phyloP scores from a whole-genome alignment of 23 tunicate species.

The Trididemnum miniatum region DNA sequence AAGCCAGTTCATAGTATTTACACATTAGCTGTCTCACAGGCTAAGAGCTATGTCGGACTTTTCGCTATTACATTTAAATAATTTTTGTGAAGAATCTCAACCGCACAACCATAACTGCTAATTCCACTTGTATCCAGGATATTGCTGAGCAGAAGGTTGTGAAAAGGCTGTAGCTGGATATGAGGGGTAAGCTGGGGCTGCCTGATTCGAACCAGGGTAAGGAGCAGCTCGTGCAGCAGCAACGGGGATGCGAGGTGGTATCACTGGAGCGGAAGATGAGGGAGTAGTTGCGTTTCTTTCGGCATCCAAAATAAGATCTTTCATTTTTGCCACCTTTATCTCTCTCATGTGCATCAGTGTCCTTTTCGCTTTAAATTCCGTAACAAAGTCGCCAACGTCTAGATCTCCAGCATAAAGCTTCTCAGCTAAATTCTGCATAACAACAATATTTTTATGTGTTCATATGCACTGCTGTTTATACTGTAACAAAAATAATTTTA shows the following conservation, averaged over 20 bases:
- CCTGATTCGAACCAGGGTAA: constrained; percentile 12
- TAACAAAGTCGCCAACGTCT: constrained; percentile 43
- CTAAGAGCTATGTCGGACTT: too few relatives aligned
- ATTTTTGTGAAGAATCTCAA: too few relatives aligned
- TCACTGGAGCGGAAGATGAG: constrained; percentile 16
- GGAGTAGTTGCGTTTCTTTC: constrained; percentile 35
- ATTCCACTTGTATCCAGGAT: too few relatives aligned
- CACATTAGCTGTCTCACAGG: too few relatives aligned
- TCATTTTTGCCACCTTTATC: constrained; percentile 83
- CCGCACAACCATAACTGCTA: too few relatives aligned
- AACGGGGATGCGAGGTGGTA: constrained; percentile 17
- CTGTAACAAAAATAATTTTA: too few relatives aligned
- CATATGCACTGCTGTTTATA: too few relatives aligned
- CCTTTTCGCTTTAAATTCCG: constrained; percentile 58
- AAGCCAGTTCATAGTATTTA: too few relatives aligned
- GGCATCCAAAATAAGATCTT: constrained; percentile 67
- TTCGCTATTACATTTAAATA: too few relatives aligned
- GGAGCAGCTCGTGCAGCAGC: constrained; percentile 15
- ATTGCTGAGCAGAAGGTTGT: not conserved
- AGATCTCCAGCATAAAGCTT: constrained; percentile 51
- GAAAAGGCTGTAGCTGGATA: not conserved
- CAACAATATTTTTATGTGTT: too few relatives aligned
- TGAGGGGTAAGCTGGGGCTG: not conserved
- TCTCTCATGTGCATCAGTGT: constrained; percentile 76
- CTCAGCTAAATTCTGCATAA: constrained; percentile 62